Percentiles rank a stretch among this genome's conserved stretches.
phyloP scores from a whole-genome alignment of 2,113 vertebrate genomes.

The Centropus unirufus region DNA sequence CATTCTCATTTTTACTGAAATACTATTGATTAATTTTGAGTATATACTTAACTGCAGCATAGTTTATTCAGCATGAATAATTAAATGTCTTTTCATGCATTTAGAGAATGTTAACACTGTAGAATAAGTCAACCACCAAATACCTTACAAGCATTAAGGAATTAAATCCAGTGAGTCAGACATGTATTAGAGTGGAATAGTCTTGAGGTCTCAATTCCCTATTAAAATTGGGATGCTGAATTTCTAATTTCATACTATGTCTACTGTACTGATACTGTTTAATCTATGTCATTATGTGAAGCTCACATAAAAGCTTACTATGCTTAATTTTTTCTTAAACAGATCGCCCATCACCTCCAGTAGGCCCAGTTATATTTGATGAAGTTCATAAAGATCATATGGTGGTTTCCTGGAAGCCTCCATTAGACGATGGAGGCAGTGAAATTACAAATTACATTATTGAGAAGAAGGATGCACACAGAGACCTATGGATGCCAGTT shows the following conservation, averaged over 20 bases:
- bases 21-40: not conserved
- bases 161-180: not conserved
- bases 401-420: conserved; percentile 96
- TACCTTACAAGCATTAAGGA: not conserved
- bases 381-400: conserved; percentile 95
- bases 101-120: not conserved
- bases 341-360: conserved; percentile 94
- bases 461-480: conserved; percentile 91
- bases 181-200: not conserved
- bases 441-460: conserved; percentile 95
- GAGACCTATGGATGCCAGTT: conserved; percentile 93
- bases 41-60: not conserved
- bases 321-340: conserved; percentile 18
- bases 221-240: not conserved
- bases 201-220: not conserved
- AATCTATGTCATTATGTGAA: not conserved
- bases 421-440: conserved; percentile 92
- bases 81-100: not conserved
- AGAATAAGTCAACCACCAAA: not conserved
- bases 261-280: not conserved
- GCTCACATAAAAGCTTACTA: not conserved
- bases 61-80: not conserved
- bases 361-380: conserved; percentile 94
- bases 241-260: not conserved
- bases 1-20: not conserved